Conservation (phyloP, 2,113 vertebrate species). For the Elaphurus davidianus region DNA sequence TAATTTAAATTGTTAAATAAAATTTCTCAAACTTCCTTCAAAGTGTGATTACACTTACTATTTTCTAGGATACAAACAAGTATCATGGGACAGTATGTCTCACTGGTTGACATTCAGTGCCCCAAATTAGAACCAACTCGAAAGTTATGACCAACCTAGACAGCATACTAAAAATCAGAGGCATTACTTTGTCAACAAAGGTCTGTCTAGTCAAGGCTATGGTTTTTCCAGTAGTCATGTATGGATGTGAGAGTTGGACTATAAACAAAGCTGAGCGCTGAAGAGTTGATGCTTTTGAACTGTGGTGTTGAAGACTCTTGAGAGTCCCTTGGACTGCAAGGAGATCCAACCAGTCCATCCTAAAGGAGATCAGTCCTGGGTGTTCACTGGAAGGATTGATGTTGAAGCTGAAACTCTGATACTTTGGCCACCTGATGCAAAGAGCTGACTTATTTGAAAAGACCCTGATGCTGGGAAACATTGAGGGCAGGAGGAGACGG, state of each 20-base stretch:
- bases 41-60: background rate
- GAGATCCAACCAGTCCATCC: background rate
- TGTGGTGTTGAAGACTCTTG: background rate
- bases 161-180: background rate
- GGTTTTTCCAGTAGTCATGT: background rate
- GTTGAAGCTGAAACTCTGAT: background rate
- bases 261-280: fast-evolving
- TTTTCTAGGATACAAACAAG: background rate
- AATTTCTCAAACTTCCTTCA: background rate
- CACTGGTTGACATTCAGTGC: background rate
- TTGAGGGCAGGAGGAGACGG: background rate
- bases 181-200: background rate
- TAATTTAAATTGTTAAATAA: background rate
- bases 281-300: background rate
- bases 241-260: background rate
- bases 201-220: background rate
- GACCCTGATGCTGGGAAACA: background rate
- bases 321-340: background rate
- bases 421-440: background rate
- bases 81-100: background rate
- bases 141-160: background rate
- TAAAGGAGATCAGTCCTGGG: background rate
- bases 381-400: background rate
- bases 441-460: background rate
- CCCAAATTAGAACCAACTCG: background rate